These are phyloP conservation scores for Nibea coibor DNA, from an alignment of 2,113 vertebrate species.

Conservation along the genomic window DNA sequence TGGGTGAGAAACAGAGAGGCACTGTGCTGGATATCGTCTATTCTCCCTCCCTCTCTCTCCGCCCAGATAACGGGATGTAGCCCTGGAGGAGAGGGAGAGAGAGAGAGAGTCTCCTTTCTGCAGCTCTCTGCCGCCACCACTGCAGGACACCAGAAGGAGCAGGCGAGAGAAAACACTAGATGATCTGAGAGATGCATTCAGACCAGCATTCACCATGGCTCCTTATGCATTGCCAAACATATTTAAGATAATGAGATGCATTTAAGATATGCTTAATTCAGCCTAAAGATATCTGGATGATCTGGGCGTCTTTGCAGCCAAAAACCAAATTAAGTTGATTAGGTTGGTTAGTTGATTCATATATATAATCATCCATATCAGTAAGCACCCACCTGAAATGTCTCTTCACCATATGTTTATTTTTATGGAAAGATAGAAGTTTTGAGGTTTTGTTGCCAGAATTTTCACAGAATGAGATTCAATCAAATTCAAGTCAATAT, in stretches of 20 bases:
- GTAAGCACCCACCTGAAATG: neutral
- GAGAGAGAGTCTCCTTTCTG: constrained; percentile 32
- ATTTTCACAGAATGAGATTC: too few relatives aligned
- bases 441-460: neutral
- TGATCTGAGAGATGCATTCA: neutral
- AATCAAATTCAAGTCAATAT: neutral
- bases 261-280: neutral
- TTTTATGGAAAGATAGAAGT: neutral
- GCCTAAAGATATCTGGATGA: neutral
- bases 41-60: constrained; percentile 70
- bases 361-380: too few relatives aligned
- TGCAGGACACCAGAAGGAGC: neutral
- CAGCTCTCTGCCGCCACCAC: constrained; percentile 78
- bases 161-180: neutral
- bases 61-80: constrained; percentile 72
- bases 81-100: constrained; percentile 13
- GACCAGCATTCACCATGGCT: neutral
- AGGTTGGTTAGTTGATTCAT: neutral
- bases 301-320: neutral
- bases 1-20: constrained; percentile 51
- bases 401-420: neutral
- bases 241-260: neutral
- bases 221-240: neutral
- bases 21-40: constrained; percentile 27
- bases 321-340: neutral